These are phyloP conservation scores for Cynodonichthys magdalenae DNA, from an alignment of 2,797 vertebrate species.

Conservation along the genomic window DNA sequence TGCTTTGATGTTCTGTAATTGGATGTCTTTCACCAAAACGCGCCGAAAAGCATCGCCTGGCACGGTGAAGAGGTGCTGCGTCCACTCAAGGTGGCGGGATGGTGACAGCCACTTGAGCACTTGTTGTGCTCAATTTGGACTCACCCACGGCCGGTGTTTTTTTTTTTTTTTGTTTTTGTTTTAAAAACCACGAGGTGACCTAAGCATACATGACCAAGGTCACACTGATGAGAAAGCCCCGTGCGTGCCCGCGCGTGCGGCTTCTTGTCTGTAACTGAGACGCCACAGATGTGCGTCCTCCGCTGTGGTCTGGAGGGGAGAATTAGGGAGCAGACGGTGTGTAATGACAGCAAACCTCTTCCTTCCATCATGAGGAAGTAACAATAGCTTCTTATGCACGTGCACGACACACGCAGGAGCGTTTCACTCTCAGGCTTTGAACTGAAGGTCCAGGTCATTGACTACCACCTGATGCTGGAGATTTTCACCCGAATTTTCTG, in stretches of 20 bases:
- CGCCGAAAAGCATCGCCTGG: constrained; percentile 26
- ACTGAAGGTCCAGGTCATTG: constrained; percentile 70
- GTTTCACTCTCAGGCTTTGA: constrained; percentile 41
- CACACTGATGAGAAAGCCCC: constrained; percentile 31
- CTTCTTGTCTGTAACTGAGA: constrained; percentile 39
- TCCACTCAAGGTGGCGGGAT: constrained; percentile 51
- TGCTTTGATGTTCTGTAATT: constrained; percentile 30
- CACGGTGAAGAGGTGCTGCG: constrained; percentile 44
- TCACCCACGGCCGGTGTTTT: constrained; percentile 24
- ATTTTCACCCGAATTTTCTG: constrained; percentile 33
- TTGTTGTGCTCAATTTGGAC: constrained; percentile 71
- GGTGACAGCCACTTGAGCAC: constrained; percentile 64
- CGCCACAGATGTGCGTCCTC: constrained; percentile 49
- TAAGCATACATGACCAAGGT: constrained; percentile 71
- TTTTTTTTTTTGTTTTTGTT: too few species aligned
- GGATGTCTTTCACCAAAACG: constrained; percentile 40
- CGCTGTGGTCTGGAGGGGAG: constrained; percentile 46
- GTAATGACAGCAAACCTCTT: constrained; percentile 48
- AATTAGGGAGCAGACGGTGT: constrained; percentile 62
- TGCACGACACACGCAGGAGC: constrained; percentile 21
- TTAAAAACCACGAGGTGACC: constrained; percentile 51
- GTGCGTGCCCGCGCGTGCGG: neutral
- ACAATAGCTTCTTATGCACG: constrained; percentile 26
- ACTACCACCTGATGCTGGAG: constrained; percentile 75
- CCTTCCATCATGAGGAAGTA: constrained; percentile 47